phyloP scores from a whole-genome alignment of 2,888 invertebrate species.

The Acrobasis repandana region DNA sequence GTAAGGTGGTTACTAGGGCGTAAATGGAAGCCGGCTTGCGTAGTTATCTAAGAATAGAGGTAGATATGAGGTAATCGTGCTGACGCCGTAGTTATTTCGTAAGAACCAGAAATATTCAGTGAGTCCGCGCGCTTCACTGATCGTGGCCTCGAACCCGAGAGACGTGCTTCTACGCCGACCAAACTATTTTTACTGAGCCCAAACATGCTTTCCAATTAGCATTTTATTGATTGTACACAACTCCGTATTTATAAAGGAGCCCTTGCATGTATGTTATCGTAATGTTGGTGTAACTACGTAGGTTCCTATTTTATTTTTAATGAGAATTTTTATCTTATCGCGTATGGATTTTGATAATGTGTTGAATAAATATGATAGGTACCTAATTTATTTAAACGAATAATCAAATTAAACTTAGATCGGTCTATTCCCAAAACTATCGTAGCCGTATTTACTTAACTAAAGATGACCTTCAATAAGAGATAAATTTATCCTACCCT shows the following conservation, averaged over 20 bases:
- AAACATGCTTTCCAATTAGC: conserved; percentile 19
- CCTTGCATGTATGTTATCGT: background rate
- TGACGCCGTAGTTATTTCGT: conserved; percentile 67
- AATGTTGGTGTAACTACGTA: background rate
- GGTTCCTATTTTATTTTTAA: background rate
- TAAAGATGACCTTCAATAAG: too few relatives aligned
- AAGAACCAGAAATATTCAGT: conserved; percentile 71
- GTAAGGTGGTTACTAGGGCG: conserved; percentile 71
- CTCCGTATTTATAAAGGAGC: background rate
- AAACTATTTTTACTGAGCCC: conserved; percentile 46
- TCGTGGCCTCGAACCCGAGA: conserved; percentile 63
- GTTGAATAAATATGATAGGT: background rate
- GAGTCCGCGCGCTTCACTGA: conserved; percentile 59
- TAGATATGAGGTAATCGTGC: conserved; percentile 75
- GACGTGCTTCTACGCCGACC: conserved; percentile 47
- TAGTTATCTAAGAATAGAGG: conserved; percentile 75
- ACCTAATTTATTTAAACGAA: too few relatives aligned
- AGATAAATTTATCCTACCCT: too few relatives aligned
- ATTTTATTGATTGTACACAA: conserved; percentile 7
- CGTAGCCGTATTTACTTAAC: too few relatives aligned
- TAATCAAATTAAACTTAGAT: too few relatives aligned
- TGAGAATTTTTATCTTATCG: background rate
- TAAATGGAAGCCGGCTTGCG: conserved; percentile 61
- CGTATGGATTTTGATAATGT: background rate
- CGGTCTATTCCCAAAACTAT: too few relatives aligned